These are phyloP conservation scores for Poeciliopsis infans DNA, from an alignment of 2,797 vertebrate species.

Conservation along the genomic window DNA sequence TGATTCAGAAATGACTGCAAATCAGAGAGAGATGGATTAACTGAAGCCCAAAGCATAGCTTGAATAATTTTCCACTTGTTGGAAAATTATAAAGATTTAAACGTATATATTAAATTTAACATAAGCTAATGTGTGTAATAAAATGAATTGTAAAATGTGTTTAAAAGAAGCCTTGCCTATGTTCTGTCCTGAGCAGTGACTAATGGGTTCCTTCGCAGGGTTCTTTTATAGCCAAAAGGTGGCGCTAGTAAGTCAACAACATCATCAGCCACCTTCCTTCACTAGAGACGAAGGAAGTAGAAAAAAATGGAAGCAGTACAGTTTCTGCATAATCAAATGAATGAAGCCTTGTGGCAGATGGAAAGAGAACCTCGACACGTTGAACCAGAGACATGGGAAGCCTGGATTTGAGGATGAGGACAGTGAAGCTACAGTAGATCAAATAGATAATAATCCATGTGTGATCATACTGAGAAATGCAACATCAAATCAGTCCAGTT, in stretches of 20 bases:
- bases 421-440: not conserved
- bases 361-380: no score
- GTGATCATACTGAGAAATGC: not conserved
- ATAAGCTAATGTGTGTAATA: not conserved
- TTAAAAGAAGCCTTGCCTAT: not conserved
- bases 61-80: not conserved
- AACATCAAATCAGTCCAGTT: not conserved
- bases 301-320: no score
- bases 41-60: not conserved
- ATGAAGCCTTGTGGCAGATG: no score
- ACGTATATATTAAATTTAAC: not conserved
- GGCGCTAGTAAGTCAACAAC: no score
- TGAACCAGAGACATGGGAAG: no score
- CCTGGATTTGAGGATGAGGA: not conserved
- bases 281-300: no score
- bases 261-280: no score
- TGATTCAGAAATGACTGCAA: conserved; percentile 57
- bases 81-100: not conserved
- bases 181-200: not conserved
- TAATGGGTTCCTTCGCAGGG: not conserved
- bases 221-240: no score
- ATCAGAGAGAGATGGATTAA: conserved; percentile 9
- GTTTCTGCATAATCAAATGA: no score
- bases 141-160: not conserved
- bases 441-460: not conserved